phyloP scores from a whole-genome alignment of 2,113 vertebrate genomes.

The Megaceryle torquata region DNA sequence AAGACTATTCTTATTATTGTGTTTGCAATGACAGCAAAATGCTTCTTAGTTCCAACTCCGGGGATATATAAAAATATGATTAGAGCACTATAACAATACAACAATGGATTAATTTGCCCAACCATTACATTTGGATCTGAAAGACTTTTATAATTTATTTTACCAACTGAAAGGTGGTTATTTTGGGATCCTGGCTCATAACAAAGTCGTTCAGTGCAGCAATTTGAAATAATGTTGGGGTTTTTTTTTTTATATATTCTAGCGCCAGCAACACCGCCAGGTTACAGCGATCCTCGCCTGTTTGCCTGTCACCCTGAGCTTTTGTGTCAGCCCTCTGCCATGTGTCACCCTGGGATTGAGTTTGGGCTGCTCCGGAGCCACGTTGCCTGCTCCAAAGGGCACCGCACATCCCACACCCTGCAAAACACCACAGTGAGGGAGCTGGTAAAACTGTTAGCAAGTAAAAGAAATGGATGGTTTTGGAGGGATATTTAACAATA shows the following conservation, averaged over 20 bases:
- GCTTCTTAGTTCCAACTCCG: constrained; percentile 68
- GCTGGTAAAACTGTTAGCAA: not conserved
- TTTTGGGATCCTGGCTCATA: constrained; percentile 46
- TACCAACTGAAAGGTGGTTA: constrained; percentile 62
- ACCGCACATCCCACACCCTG: not conserved
- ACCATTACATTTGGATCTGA: constrained; percentile 42
- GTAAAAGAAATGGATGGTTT: not conserved
- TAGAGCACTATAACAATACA: constrained; percentile 68
- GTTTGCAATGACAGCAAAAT: constrained; percentile 69
- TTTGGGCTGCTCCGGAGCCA: not conserved
- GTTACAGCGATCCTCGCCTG: not conserved
- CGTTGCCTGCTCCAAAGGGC: not conserved
- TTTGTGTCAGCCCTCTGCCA: not conserved
- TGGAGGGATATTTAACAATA: not conserved
- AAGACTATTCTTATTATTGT: constrained; percentile 72
- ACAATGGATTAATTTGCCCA: constrained; percentile 71
- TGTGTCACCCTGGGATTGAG: not conserved
- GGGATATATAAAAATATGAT: constrained; percentile 70
- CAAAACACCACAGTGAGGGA: not conserved
- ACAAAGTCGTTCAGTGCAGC: constrained; percentile 2
- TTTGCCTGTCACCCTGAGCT: not conserved
- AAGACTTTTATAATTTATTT: constrained; percentile 63
- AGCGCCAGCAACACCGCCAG: not conserved
- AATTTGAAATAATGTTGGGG: not conserved
- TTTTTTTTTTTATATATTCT: not conserved